Conservation (phyloP, 2,113 vertebrate genomes). For the Dromas ardeola region DNA sequence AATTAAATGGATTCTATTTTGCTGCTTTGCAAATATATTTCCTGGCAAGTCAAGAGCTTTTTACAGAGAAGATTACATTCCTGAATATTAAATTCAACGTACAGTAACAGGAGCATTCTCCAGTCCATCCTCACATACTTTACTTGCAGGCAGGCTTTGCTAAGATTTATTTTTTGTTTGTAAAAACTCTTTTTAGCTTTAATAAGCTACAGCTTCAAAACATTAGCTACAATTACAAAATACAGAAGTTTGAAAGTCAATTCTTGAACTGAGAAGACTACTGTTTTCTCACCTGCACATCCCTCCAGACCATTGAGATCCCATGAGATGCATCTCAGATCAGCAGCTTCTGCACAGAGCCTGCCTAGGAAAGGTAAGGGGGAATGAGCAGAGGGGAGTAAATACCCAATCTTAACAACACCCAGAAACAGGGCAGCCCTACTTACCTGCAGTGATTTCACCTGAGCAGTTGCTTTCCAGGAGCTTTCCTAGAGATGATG, state of each 20-base stretch:
- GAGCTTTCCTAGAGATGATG: not conserved
- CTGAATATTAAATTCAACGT: not conserved
- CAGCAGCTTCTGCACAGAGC: not conserved
- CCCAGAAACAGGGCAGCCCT: not conserved
- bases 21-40: not conserved
- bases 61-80: not conserved
- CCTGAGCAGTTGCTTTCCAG: not conserved
- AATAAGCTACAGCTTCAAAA: not conserved
- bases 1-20: not conserved
- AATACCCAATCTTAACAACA: not conserved
- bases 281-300: not conserved
- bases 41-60: not conserved
- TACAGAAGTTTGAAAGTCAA: not conserved
- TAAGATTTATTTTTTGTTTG: not conserved
- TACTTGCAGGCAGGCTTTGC: not conserved
- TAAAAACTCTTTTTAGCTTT: not conserved
- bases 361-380: rapidly evolving
- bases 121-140: not conserved
- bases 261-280: not conserved
- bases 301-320: not conserved
- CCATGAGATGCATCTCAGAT: not conserved
- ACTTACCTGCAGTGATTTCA: not conserved
- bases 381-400: rapidly evolving
- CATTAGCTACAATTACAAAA: not conserved
- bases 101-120: not conserved